These are phyloP conservation scores for Bombyx mori DNA, from an alignment of 1,140 invertebrate genomes.

Conservation along the genomic window DNA sequence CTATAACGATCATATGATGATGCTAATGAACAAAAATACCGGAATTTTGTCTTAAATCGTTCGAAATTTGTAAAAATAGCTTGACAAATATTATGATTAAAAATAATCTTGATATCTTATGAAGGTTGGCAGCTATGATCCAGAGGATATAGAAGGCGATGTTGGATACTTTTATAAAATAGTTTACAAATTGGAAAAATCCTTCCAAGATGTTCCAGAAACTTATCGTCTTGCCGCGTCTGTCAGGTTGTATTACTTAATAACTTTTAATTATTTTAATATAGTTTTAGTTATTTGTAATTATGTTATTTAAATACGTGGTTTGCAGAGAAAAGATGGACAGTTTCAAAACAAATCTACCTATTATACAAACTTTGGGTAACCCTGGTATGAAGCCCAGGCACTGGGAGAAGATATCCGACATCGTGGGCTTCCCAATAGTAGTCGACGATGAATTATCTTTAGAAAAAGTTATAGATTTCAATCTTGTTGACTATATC, in stretches of 20 bases:
- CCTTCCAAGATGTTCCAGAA: slow-evolving; percentile 81
- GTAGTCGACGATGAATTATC: slow-evolving; percentile 88
- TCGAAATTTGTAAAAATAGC: too few species aligned
- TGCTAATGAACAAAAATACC: too few species aligned
- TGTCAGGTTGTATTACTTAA: slow-evolving; percentile 58
- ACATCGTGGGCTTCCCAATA: slow-evolving; percentile 95
- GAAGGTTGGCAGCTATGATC: slow-evolving; percentile 85
- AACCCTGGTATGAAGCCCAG: slow-evolving; percentile 94
- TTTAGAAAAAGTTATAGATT: slow-evolving; percentile 92
- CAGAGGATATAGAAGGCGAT: slow-evolving; percentile 90
- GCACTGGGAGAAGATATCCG: slow-evolving; percentile 97
- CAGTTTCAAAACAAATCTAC: slow-evolving; percentile 91
- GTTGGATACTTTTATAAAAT: slow-evolving; percentile 85
- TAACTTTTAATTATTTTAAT: background rate
- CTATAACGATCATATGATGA: too few species aligned
- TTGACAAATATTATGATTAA: too few species aligned
- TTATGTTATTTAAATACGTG: background rate
- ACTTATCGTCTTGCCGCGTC: slow-evolving; percentile 76
- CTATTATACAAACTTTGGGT: slow-evolving; percentile 91
- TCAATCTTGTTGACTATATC: slow-evolving; percentile 91
- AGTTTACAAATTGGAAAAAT: slow-evolving; percentile 91
- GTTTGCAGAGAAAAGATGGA: slow-evolving; percentile 80
- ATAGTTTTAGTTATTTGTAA: background rate
- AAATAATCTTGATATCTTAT: background rate
- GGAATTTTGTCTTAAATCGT: too few species aligned